Conservation (phyloP, 2,797 vertebrate species). For the Cephalopachus bancanus region DNA sequence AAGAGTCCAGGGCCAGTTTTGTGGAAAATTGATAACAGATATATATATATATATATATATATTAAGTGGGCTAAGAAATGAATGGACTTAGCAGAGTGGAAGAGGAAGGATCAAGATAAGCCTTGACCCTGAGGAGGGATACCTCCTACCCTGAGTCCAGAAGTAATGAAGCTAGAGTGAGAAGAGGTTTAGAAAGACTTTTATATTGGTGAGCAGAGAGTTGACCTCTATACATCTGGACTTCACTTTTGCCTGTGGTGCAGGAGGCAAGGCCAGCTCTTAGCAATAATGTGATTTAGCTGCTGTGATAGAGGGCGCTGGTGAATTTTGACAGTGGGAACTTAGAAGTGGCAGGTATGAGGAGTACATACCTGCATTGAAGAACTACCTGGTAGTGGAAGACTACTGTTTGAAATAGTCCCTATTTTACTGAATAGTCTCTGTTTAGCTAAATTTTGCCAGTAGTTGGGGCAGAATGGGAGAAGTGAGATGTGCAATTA, state of each 20-base stretch:
- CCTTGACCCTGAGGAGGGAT: not conserved
- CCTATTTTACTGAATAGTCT: not conserved
- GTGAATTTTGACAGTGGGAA: not conserved
- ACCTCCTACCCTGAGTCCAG: not conserved
- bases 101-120: not conserved
- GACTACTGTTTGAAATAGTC: not conserved
- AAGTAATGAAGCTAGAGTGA: not conserved
- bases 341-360: not conserved
- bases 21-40: not conserved
- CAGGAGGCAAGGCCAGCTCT: not conserved
- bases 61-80: conserved; percentile 3
- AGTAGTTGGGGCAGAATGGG: not conserved
- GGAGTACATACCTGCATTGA: not conserved
- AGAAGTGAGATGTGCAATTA: conserved; percentile 25
- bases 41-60: not conserved
- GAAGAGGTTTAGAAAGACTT: not conserved
- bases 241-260: not conserved
- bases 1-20: not conserved
- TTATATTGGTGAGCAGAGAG: not conserved
- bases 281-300: not conserved
- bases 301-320: not conserved
- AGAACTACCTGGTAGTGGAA: not conserved
- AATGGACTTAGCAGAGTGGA: not conserved
- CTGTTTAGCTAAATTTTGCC: conserved; percentile 20
- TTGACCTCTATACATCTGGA: not conserved